Percentiles rank a stretch among this genome's conserved stretches.
Evolutionary conservation across 2,888 invertebrate species (phyloP).

Genomic region (Morinoia aosen): DNA sequence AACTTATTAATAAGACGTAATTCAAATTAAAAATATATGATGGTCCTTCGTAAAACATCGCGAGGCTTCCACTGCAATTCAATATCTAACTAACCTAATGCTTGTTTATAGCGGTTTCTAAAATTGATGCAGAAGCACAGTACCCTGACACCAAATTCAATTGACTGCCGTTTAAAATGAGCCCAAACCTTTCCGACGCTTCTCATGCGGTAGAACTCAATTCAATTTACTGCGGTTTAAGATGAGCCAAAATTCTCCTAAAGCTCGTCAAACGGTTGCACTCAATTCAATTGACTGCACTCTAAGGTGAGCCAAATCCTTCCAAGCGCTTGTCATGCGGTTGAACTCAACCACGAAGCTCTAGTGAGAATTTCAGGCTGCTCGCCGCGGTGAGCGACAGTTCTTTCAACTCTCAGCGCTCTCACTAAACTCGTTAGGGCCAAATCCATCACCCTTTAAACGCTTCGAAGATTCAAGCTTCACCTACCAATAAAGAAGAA

Average conservation of each 20-base stretch:
- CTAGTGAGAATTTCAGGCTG: not conserved
- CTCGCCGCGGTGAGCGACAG: not conserved
- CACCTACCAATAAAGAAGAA: constrained; percentile 41
- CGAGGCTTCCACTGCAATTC: not conserved
- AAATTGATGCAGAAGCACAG: not conserved
- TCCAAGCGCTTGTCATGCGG: not conserved
- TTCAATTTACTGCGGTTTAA: not conserved
- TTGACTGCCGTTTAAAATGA: not conserved
- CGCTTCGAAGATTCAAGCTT: constrained; percentile 29
- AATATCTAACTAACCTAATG: not conserved
- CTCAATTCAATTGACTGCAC: not conserved
- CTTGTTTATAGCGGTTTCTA: not conserved
- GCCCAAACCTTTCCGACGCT: not conserved
- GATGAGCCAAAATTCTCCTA: not conserved
- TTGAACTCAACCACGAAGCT: not conserved
- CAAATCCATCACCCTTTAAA: constrained; percentile 40
- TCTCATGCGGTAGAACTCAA: too few relatives aligned
- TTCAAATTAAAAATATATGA: not conserved
- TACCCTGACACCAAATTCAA: not conserved
- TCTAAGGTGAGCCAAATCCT: not conserved
- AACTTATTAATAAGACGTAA: not conserved
- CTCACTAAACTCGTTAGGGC: not conserved
- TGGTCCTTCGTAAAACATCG: not conserved
- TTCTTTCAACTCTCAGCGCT: not conserved
- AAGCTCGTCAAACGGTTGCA: too few relatives aligned